phyloP scores from a whole-genome alignment of 2,797 vertebrate genomes.

The Pipistrellus nathusii region DNA sequence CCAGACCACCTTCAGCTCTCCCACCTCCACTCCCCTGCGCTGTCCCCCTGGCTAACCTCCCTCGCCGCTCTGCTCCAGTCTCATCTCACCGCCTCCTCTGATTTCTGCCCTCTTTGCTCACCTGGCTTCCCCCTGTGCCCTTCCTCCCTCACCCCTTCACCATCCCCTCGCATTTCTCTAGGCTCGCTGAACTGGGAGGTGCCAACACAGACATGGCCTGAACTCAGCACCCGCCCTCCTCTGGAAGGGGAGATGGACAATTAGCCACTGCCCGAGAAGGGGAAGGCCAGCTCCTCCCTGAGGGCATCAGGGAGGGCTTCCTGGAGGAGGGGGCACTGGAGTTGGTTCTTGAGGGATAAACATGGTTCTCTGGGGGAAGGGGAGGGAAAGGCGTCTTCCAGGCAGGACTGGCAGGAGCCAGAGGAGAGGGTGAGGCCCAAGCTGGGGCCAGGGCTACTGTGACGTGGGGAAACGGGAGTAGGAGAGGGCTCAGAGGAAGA shows the following conservation, averaged over 20 bases:
- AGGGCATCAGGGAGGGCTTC: not conserved
- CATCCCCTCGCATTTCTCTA: not conserved
- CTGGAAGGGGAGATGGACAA: not conserved
- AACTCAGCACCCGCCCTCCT: not conserved
- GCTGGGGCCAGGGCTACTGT: not conserved
- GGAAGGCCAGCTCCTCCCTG: not conserved
- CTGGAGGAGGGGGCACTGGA: not conserved
- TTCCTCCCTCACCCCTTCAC: not conserved
- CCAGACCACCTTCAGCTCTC: not conserved
- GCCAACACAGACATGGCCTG: not conserved
- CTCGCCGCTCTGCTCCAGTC: not conserved
- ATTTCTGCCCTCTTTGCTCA: not conserved
- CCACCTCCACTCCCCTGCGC: not conserved
- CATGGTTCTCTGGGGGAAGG: not conserved
- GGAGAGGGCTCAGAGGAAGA: not conserved
- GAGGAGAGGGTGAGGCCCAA: not conserved
- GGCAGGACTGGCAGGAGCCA: not conserved
- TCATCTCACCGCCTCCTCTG: too few relatives aligned
- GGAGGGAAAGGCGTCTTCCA: not conserved
- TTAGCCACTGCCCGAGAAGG: not conserved
- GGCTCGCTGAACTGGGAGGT: not conserved
- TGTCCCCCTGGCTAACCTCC: not conserved
- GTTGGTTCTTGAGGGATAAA: not conserved
- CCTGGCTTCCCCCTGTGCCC: not conserved
- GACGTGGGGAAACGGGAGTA: slow-evolving; percentile 85